Evolutionary conservation across 2,113 vertebrate species (phyloP).

Genomic region (Phaethon lepturus): DNA sequence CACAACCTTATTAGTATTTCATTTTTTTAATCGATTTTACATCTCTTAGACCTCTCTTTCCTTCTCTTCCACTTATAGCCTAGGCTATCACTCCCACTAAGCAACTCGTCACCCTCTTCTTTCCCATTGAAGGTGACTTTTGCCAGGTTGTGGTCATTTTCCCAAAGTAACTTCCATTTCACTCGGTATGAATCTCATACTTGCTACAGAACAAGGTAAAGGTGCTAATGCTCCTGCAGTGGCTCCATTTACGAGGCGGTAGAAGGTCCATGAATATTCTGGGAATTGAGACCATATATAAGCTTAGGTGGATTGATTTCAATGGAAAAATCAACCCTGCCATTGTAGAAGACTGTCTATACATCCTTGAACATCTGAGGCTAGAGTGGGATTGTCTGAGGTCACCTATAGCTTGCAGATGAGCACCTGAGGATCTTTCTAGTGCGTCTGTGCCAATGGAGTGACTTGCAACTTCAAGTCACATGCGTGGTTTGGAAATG

Average conservation of each 20-base stretch:
- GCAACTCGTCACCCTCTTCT: background rate
- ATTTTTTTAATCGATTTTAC: background rate
- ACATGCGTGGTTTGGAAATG: background rate
- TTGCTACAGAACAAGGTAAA: background rate
- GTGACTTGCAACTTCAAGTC: conserved; percentile 36
- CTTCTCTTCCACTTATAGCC: background rate
- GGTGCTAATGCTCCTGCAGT: background rate
- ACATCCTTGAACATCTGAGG: fast-evolving
- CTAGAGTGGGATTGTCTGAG: background rate
- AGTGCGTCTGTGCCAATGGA: background rate
- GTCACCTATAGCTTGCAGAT: background rate
- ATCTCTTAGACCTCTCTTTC: background rate
- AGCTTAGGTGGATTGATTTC: background rate
- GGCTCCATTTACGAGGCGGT: background rate
- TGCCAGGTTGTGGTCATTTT: background rate
- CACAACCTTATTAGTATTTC: background rate
- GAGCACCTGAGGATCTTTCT: background rate
- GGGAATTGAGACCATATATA: fast-evolving
- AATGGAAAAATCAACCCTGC: background rate
- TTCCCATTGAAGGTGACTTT: background rate
- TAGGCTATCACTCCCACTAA: background rate
- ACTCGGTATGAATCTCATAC: fast-evolving
- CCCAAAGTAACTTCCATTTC: background rate
- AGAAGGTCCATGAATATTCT: background rate
- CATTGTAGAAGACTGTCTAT: too few relatives aligned